Percentiles rank a stretch among this genome's conserved stretches.
phyloP scores from a whole-genome alignment of 2,888 invertebrate species.

The Geotrupes spiniger region DNA sequence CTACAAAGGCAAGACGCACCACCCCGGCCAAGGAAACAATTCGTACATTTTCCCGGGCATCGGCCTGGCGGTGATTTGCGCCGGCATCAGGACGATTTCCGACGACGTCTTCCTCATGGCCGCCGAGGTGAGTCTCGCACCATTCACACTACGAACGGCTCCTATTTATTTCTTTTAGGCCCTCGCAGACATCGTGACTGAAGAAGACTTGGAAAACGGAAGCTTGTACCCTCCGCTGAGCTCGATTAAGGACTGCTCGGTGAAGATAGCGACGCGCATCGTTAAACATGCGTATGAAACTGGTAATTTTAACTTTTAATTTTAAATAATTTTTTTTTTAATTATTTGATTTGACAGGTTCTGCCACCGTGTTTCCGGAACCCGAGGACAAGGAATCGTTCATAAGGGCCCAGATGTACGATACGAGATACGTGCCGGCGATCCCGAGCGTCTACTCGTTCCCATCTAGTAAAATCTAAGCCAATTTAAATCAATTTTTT shows the following conservation, averaged over 20 bases:
- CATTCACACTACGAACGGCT: not conserved
- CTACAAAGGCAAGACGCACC: conserved; percentile 72
- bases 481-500: conserved; percentile 1
- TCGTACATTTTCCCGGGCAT: conserved; percentile 97
- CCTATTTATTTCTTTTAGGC: conserved; percentile 57
- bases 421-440: conserved; percentile 65
- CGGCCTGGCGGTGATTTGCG: conserved; percentile 85
- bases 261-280: conserved; percentile 79
- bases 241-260: conserved; percentile 80
- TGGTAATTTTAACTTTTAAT: conserved; percentile 56
- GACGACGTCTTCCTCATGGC: conserved; percentile 91
- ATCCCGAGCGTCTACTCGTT: conserved; percentile 65
- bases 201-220: conserved; percentile 77
- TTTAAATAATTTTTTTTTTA: conserved; percentile 19
- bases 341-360: conserved; percentile 53
- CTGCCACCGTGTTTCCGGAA: conserved; percentile 76
- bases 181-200: conserved; percentile 76
- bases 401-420: conserved; percentile 79
- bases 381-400: conserved; percentile 71
- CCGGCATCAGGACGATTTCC: conserved; percentile 84
- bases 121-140: conserved; percentile 63
- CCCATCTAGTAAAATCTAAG: conserved; percentile 43
- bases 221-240: conserved; percentile 89
- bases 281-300: conserved; percentile 79
- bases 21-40: conserved; percentile 98